Percentiles rank a stretch among this genome's conserved stretches.
phyloP scores from a whole-genome alignment of 1,140 invertebrate species.

The Pissodes strobi region DNA sequence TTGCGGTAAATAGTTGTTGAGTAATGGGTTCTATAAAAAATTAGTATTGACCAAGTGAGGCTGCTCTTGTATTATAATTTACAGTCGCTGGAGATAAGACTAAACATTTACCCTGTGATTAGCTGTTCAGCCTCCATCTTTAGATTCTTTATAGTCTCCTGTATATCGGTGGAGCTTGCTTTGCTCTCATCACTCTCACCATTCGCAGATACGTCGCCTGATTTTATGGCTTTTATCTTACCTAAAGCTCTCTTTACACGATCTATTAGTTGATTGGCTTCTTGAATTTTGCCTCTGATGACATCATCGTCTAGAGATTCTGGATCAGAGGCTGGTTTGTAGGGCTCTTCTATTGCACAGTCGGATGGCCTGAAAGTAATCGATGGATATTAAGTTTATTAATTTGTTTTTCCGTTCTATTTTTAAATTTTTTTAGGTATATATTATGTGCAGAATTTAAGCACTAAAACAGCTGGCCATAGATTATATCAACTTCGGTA shows the following conservation, averaged over 20 bases:
- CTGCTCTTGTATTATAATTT: too few species aligned
- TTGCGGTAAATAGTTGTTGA: too few species aligned
- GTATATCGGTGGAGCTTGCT: conserved; percentile 14
- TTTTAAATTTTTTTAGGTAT: too few species aligned
- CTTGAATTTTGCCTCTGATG: conserved; percentile 33
- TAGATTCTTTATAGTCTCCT: conserved; percentile 19
- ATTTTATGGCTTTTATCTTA: conserved; percentile 31
- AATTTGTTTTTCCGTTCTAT: too few species aligned
- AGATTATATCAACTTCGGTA: too few species aligned
- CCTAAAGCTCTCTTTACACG: conserved; percentile 30
- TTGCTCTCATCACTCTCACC: background rate
- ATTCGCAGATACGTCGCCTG: background rate
- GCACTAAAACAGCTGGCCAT: too few species aligned
- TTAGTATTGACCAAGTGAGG: too few species aligned
- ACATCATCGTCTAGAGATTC: conserved; percentile 1
- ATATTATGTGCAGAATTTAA: too few species aligned
- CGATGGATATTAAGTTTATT: background rate
- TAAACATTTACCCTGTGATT: conserved; percentile 15
- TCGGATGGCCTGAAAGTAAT: background rate
- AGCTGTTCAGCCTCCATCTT: conserved; percentile 8
- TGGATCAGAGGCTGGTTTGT: too few species aligned
- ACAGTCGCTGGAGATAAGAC: too few species aligned
- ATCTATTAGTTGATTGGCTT: conserved; percentile 36
- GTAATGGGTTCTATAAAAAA: too few species aligned
- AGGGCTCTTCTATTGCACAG: background rate